Evolutionary conservation across 2,888 invertebrate species (phyloP).

Genomic region (Drosophila acutilabella): DNA sequence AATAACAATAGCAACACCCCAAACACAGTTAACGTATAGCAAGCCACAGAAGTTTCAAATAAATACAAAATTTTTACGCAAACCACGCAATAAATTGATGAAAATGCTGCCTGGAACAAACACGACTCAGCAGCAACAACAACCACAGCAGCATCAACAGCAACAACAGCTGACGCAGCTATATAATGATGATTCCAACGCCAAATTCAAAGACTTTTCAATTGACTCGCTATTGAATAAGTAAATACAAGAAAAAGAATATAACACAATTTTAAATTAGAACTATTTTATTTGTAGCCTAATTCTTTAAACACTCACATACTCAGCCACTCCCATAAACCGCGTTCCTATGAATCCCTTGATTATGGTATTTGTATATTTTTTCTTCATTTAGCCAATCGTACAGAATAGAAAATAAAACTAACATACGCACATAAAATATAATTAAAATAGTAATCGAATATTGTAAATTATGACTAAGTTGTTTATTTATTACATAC

Average conservation of each 20-base stretch:
- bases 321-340: conserved; percentile 38
- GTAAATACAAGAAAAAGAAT: conserved; percentile 37
- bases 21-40: conserved; percentile 28
- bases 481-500: conserved; percentile 75
- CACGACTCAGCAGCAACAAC: conserved; percentile 22
- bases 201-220: conserved; percentile 85
- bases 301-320: conserved; percentile 47
- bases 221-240: conserved; percentile 84
- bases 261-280: conserved; percentile 44
- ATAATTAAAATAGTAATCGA: conserved; percentile 49
- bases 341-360: conserved; percentile 66
- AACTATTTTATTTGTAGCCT: conserved; percentile 65
- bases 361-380: conserved; percentile 33
- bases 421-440: conserved; percentile 1
- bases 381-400: conserved; percentile 67
- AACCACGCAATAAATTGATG: conserved; percentile 79
- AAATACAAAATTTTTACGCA: conserved; percentile 83
- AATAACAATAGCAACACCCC: conserved; percentile 28
- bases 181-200: conserved; percentile 83
- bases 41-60: conserved; percentile 83
- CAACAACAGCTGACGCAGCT: conserved; percentile 45
- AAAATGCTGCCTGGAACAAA: conserved; percentile 61
- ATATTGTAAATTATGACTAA: conserved; percentile 45
- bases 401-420: conserved; percentile 36
- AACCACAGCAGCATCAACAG: conserved; percentile 40